A percentile compares a stretch with the other conserved stretches of the same genome.
These are phyloP conservation scores for Portevinia maculata DNA, from an alignment of 2,888 invertebrate species.

Conservation along the genomic window DNA sequence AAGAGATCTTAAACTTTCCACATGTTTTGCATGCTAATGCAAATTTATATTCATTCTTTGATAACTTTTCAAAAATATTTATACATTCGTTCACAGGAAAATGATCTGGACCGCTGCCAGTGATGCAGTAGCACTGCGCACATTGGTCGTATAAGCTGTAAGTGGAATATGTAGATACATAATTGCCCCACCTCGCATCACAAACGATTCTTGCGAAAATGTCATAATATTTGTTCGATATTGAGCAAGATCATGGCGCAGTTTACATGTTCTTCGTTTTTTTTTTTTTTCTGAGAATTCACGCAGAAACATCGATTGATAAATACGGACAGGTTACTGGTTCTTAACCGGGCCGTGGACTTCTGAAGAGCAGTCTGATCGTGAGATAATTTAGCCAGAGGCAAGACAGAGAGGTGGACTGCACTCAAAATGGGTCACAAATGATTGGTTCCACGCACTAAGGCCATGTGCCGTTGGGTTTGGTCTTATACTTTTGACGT, in stretches of 20 bases:
- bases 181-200: slow-evolving; percentile 18
- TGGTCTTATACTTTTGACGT: slow-evolving; percentile 39
- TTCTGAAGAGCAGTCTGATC: slow-evolving; percentile 56
- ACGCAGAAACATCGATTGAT: slow-evolving; percentile 25
- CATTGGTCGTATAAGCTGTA: slow-evolving; percentile 5
- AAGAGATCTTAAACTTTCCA: slow-evolving; percentile 50
- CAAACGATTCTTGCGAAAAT: slow-evolving; percentile 21
- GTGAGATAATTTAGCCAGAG: slow-evolving; percentile 69
- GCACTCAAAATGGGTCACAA: slow-evolving; percentile 61
- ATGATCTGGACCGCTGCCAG: slow-evolving; percentile 44
- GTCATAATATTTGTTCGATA: slow-evolving; percentile 24
- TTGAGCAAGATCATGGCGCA: slow-evolving; percentile 15
- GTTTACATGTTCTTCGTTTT: slow-evolving; percentile 18
- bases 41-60: neutral
- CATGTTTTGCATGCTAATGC: slow-evolving; percentile 12
- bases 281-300: too few species aligned
- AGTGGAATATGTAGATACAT: slow-evolving; percentile 46
- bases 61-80: slow-evolving; percentile 8
- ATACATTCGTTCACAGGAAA: slow-evolving; percentile 41
- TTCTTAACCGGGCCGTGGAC: slow-evolving; percentile 37
- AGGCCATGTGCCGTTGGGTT: slow-evolving; percentile 17
- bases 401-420: slow-evolving; percentile 21
- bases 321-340: slow-evolving; percentile 50
- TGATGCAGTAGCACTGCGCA: slow-evolving; percentile 21
- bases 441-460: slow-evolving; percentile 37